Evolutionary conservation across 2,797 vertebrate species (phyloP), one percentile per base, ranked within the genome.

Genomic region (Crypturellus tataupa): DNA sequence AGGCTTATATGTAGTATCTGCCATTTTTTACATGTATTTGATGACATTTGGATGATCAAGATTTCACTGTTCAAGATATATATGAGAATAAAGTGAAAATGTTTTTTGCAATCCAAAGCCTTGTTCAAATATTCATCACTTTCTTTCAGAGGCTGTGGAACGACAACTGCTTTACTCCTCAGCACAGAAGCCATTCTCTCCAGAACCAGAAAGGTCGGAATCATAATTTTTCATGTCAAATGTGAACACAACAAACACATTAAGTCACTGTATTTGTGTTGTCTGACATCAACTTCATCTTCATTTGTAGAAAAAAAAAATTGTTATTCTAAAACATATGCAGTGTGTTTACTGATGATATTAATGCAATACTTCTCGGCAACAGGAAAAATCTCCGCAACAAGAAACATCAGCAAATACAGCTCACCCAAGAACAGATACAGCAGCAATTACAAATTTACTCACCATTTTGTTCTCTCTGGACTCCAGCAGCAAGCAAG

Each of bases 401-500:
- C 9, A 60, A 63, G 25, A 63, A 75, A 14, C 11, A 49, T 3
- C 25, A 70, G n/a, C 6, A 49, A 80, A 95, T 35, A 56, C 33
- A 63, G 56, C 39, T 55, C 24, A 29, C 25, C 17, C 68, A 60
- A 76, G 44, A 91, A 76, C 5, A 3, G 6, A 51, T 44, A 37
- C 49, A 47, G 25, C 23, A 69, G 12, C 5, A 60, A 53, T 72
- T 58, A 60, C 12, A 96, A 97, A 90, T 80, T 93, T 91, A 98
- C 99, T 98, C 97, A 99, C 99, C 99, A 65, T 99, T 99, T 97
- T 99, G 99, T 72, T 99, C 99, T 92, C 99, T 98, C 98, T 99
- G 99, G 82, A 99, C 99, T 68, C 99, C 99, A 10, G 99, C 99
- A 49, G 99, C 99, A 98, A 99, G 98, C 89, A 99, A 98, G 98